Evolutionary conservation across 2,888 invertebrate genomes (phyloP).

Genomic region (Agriopis marginaria): DNA sequence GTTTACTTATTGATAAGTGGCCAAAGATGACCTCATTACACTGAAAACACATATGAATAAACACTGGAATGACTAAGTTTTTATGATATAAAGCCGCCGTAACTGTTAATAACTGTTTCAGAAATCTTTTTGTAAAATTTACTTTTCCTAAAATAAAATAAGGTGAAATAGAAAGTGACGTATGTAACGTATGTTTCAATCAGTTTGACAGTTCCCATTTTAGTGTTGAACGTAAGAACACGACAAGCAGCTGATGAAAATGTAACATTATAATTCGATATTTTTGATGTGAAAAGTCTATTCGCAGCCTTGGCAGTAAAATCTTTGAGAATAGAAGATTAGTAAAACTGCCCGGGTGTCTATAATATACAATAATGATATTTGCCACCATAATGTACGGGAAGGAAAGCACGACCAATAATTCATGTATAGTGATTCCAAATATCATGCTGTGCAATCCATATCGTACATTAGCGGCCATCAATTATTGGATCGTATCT

Average conservation of each 20-base stretch:
- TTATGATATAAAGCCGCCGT: constrained; percentile 40
- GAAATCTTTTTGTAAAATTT: constrained; percentile 26
- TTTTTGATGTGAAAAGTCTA: background rate
- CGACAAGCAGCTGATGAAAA: background rate
- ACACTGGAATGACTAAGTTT: constrained; percentile 71
- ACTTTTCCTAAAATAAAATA: constrained; percentile 17
- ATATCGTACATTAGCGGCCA: too few species aligned
- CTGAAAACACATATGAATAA: constrained; percentile 61
- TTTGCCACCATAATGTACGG: too few species aligned
- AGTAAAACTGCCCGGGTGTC: too few species aligned
- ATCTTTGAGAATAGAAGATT: too few species aligned
- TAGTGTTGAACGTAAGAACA: too few species aligned
- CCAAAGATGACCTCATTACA: constrained; percentile 69
- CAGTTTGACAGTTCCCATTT: background rate
- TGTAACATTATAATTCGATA: background rate
- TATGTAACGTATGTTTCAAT: background rate
- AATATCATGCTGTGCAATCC: too few species aligned
- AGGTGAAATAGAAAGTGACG: constrained; percentile 27
- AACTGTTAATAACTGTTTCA: constrained; percentile 23
- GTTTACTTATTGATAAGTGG: constrained; percentile 74
- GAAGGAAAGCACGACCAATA: too few species aligned
- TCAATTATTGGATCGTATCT: too few species aligned
- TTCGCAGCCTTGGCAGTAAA: too few species aligned
- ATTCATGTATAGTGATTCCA: too few species aligned
- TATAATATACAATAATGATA: too few species aligned